These are phyloP conservation scores for Spondyliosoma cantharus DNA, from an alignment of 2,797 vertebrate genomes.

Conservation along the genomic window DNA sequence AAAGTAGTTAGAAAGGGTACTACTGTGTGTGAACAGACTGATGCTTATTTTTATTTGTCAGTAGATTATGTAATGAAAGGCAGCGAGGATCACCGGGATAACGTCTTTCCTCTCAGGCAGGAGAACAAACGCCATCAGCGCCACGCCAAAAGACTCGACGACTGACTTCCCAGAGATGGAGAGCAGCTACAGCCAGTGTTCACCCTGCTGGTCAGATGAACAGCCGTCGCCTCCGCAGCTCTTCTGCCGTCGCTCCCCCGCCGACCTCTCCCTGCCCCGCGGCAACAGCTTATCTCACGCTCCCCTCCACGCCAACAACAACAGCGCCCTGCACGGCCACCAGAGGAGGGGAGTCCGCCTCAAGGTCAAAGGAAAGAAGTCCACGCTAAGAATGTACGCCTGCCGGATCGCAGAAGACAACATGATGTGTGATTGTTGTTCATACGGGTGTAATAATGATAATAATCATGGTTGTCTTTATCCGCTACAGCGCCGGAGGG, in stretches of 20 bases:
- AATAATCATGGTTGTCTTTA: background rate
- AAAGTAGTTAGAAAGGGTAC: too few relatives aligned
- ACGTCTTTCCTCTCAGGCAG: conserved; percentile 80
- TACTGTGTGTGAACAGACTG: background rate
- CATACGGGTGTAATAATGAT: background rate
- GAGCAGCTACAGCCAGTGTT: conserved; percentile 77
- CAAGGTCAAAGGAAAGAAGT: conserved; percentile 84
- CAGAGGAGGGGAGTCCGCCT: conserved; percentile 81
- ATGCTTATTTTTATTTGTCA: background rate
- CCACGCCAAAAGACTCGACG: conserved; percentile 67
- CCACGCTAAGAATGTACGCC: conserved; percentile 85
- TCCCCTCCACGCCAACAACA: conserved; percentile 71
- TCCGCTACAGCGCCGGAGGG: conserved; percentile 80
- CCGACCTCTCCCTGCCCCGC: conserved; percentile 53
- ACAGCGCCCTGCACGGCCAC: conserved; percentile 61
- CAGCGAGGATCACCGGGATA: background rate
- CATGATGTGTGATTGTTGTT: background rate
- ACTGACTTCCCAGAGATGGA: conserved; percentile 82
- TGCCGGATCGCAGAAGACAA: too few relatives aligned
- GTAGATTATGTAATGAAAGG: background rate
- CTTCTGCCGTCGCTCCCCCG: conserved; percentile 46
- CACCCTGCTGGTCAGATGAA: conserved; percentile 78
- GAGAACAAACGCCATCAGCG: conserved; percentile 76
- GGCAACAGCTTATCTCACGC: conserved; percentile 55
- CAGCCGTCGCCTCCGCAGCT: conserved; percentile 65